Evolutionary conservation across 37 sponge, comb jelly and placozoan genomes (phyloP).

Genomic region (Spongilla lacustris): DNA sequence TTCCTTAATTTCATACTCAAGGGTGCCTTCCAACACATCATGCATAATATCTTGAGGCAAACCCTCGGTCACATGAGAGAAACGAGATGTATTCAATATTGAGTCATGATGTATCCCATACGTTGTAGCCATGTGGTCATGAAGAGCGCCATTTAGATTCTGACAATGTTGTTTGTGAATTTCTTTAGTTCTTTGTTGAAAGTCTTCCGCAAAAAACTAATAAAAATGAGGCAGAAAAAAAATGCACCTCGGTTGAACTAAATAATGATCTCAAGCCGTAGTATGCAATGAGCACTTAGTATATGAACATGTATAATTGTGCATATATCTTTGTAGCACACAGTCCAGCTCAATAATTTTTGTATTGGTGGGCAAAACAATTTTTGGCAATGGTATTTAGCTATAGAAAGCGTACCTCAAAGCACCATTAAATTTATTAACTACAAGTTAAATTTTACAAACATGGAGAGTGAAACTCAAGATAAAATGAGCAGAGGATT

Average conservation of each 20-base stretch:
- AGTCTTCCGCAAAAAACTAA: slow-evolving; percentile 38
- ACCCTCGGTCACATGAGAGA: slow-evolving; percentile 72
- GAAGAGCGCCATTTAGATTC: slow-evolving; percentile 58
- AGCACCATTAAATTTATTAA: too few relatives aligned
- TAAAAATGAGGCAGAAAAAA: not conserved
- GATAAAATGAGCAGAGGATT: too few relatives aligned
- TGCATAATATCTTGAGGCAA: slow-evolving; percentile 77
- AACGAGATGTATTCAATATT: slow-evolving; percentile 38
- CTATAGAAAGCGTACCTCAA: too few relatives aligned
- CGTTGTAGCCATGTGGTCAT: slow-evolving; percentile 66
- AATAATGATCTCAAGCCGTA: not conserved
- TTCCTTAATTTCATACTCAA: slow-evolving; percentile 22
- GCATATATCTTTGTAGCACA: not conserved
- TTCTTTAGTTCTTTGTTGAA: slow-evolving; percentile 29
- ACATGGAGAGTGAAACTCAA: too few relatives aligned
- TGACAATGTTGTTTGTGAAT: slow-evolving; percentile 48
- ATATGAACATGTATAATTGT: slow-evolving; percentile 1
- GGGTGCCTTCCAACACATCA: slow-evolving; percentile 66
- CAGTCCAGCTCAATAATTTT: too few relatives aligned
- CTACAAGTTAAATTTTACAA: too few relatives aligned
- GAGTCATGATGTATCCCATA: slow-evolving; percentile 56
- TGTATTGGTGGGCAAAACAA: too few relatives aligned
- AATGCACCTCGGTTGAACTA: not conserved
- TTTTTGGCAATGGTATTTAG: too few relatives aligned
- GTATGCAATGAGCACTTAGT: slow-evolving; percentile 3